These are phyloP conservation scores for Cataglyphis cursor DNA, from an alignment of 2,888 invertebrate species.

Conservation along the genomic window DNA sequence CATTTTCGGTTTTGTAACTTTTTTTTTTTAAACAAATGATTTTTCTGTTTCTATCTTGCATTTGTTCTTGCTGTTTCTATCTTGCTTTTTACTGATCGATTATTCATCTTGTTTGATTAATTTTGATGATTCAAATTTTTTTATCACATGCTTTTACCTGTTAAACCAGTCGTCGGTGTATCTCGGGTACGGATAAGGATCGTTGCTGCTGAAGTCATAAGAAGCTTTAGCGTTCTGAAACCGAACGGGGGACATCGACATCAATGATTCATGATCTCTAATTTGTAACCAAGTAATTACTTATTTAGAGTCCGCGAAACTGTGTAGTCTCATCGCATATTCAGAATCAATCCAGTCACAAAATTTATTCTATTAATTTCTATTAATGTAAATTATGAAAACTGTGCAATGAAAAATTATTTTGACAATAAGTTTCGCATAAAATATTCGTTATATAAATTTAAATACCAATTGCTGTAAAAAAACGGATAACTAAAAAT, in stretches of 20 bases:
- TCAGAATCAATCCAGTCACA: not conserved
- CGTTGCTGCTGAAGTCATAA: conserved; percentile 99
- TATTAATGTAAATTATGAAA: not conserved
- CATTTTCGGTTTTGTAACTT: not conserved
- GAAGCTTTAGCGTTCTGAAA: conserved; percentile 98
- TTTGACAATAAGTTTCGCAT: not conserved
- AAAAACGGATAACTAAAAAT: not conserved
- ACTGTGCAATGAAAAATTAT: not conserved
- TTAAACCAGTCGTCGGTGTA: conserved; percentile 99
- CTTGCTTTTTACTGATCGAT: not conserved
- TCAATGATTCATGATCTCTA: not conserved
- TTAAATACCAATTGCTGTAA: not conserved
- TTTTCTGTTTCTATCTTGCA: not conserved
- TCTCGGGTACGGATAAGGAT: conserved; percentile 99
- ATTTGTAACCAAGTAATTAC: not conserved
- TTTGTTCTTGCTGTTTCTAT: too few relatives aligned
- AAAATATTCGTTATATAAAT: not conserved
- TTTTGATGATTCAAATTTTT: not conserved
- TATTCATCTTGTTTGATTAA: not conserved
- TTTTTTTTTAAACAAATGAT: not conserved
- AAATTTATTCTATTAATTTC: not conserved
- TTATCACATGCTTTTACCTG: conserved; percentile 90
- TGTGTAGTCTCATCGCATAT: not conserved
- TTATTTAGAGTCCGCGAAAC: not conserved
- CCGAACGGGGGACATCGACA: not conserved